Conservation (phyloP, 2,113 vertebrate species). For the Ctenomys sociabilis region DNA sequence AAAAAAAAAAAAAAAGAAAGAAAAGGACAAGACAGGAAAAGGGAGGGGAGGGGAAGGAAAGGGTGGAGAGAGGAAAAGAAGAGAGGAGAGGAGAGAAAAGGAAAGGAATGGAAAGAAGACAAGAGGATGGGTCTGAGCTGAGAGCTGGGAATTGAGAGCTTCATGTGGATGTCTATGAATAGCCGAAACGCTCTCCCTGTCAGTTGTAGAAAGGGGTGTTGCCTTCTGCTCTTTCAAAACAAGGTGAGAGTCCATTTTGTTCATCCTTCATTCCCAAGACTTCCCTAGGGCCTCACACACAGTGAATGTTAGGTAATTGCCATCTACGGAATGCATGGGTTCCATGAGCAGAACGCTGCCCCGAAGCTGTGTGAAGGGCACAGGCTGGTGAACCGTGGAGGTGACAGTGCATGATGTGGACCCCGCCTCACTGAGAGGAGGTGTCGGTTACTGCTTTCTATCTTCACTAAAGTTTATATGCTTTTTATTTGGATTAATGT, state of each 20-base stretch:
- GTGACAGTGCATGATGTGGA: no score
- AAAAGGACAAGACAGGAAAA: no score
- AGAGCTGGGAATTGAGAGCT: not conserved
- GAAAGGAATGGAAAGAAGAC: not conserved
- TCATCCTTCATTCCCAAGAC: not conserved
- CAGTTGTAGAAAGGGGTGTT: not conserved
- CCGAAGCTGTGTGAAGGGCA: not conserved
- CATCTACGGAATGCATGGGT: not conserved
- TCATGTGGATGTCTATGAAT: not conserved
- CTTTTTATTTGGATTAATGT: not conserved
- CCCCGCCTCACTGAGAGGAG: not conserved
- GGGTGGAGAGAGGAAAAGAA: fast-evolving
- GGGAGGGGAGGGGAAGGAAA: no score
- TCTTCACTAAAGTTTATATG: not conserved
- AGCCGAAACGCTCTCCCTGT: not conserved
- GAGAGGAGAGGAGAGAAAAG: no score
- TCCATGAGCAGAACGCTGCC: not conserved
- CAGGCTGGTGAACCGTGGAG: not conserved
- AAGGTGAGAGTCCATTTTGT: not conserved
- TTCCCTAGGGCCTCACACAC: no score
- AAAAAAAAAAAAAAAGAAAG: not conserved
- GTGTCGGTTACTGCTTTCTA: not conserved
- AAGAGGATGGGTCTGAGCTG: not conserved
- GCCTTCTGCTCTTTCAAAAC: not conserved
- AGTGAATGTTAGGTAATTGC: not conserved